These are phyloP conservation scores for Drosophila pegasa DNA, from an alignment of 2,888 invertebrate species.

Conservation along the genomic window DNA sequence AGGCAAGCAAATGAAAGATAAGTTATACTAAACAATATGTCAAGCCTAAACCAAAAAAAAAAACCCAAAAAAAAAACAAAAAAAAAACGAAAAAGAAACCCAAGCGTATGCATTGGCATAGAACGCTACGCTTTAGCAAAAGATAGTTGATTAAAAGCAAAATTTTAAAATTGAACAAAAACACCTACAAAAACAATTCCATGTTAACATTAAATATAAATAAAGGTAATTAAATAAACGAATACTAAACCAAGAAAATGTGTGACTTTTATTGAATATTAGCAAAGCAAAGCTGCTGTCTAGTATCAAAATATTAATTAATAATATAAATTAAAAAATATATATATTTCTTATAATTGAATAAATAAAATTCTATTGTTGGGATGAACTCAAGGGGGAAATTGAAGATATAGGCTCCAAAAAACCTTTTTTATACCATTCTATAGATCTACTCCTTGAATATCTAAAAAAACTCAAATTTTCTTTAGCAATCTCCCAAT, in stretches of 20 bases:
- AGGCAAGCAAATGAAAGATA: slow-evolving; percentile 50
- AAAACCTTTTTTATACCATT: no score
- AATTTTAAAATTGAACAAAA: slow-evolving; percentile 68
- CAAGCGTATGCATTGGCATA: slow-evolving; percentile 64
- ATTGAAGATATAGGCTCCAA: no score
- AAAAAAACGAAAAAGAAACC: slow-evolving; percentile 33
- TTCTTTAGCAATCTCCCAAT: no score
- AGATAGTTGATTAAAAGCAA: slow-evolving; percentile 71
- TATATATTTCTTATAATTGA: no score
- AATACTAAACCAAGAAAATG: slow-evolving; percentile 59
- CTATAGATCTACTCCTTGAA: no score
- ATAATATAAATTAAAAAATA: no score
- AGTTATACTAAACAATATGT: slow-evolving; percentile 61
- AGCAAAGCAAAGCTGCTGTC: not conserved
- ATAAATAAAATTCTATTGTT: no score
- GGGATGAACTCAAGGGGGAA: no score
- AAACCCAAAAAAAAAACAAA: slow-evolving; percentile 10
- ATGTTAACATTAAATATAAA: slow-evolving; percentile 85
- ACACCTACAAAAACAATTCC: slow-evolving; percentile 84
- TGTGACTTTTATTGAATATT: not conserved
- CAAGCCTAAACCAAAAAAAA: slow-evolving; percentile 48
- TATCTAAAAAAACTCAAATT: no score
- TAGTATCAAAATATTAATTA: no score
- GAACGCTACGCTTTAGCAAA: slow-evolving; percentile 60
- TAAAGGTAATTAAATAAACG: slow-evolving; percentile 76